Base-by-base conservation (phyloP, 2,113 vertebrate species). In the Elephas maximus region DNA sequence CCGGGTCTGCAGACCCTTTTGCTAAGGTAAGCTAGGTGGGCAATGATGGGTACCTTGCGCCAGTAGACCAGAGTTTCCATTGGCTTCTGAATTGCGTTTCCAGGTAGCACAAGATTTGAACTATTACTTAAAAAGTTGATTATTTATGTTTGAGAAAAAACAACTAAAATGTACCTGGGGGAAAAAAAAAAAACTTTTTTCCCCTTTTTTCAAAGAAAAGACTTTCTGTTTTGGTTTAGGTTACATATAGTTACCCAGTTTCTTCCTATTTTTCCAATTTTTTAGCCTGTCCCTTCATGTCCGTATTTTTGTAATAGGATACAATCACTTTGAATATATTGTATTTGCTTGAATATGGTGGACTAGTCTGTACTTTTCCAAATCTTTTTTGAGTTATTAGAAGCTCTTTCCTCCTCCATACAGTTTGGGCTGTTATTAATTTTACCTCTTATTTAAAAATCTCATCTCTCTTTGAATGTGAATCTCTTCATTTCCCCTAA, bases 361-460 rank as follows among this genome's bases (percentile, higher is more conserved):
- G n/a, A 18, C 26, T 26, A 5, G 73, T 92, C 14, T 91, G 63
- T 62, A 21, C 48, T 37, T 96, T 80, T 73, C 60, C n/a, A 48
- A 83, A 62, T 41, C 73, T 48, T 77, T 80, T 84, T 41, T 69
- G 83, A 93, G 87, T 93, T 77, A 37, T 65, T n/a, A 60, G 94
- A 83, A 76, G 41, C 41, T 63, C 67, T 94, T 95, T 87, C 67
- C 26, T 79, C 69, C 94, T 95, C 74, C 44, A 26, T 82, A 63
- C 65, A 86, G 48, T 95, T 90, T 92, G 63, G n/a, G n/a, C 87
- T 97, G n/a, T 95, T 95, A 95, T 86, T 97, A 94, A 96, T 97
- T 96, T 97, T 94, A 97, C 93, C 80, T 96, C 93, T 96, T 95
- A 96, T 82, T 97, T 97, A 88, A 95, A 97, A 95, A 90, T 95